Evolutionary conservation across 2,888 invertebrate species (phyloP).

Genomic region (Heteromyza rotundicornis): DNA sequence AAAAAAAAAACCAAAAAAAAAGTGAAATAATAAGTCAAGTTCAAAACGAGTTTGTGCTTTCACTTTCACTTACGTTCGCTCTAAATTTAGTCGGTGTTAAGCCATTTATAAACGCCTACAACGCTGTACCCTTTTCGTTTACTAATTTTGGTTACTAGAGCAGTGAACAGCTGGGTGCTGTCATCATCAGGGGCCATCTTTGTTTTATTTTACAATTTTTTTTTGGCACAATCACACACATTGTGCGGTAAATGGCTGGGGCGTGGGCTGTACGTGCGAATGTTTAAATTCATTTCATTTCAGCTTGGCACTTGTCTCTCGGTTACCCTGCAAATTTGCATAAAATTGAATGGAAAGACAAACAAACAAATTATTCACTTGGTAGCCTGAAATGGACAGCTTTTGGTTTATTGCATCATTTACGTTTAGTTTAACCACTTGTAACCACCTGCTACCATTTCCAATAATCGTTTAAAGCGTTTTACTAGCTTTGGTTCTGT

Average conservation of each 20-base stretch:
- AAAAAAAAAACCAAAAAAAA: no score
- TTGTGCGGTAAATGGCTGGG: no score
- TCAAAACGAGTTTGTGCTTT: conserved; percentile 43
- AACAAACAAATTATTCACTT: not conserved
- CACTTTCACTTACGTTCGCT: conserved; percentile 33
- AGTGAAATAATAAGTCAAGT: conserved; percentile 50
- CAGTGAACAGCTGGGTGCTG: conserved; percentile 13
- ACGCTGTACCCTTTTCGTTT: not conserved
- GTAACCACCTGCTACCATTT: no score
- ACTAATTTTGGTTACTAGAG: conserved; percentile 13
- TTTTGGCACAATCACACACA: not conserved
- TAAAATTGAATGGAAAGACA: not conserved
- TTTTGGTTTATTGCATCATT: not conserved
- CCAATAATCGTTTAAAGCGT: no score
- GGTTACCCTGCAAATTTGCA: not conserved
- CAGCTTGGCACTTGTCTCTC: no score
- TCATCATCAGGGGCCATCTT: conserved; percentile 3
- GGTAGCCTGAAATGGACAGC: not conserved
- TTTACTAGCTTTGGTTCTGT: no score
- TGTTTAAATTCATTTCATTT: no score
- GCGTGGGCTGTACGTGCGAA: not conserved
- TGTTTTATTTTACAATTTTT: not conserved
- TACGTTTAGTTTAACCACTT: no score
- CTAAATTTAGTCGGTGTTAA: conserved; percentile 11
- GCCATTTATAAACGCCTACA: no score